A percentile compares a stretch with the other conserved stretches of the same genome.
Conservation (phyloP, 1,140 invertebrate genomes). For the Tenebrio molitor region DNA sequence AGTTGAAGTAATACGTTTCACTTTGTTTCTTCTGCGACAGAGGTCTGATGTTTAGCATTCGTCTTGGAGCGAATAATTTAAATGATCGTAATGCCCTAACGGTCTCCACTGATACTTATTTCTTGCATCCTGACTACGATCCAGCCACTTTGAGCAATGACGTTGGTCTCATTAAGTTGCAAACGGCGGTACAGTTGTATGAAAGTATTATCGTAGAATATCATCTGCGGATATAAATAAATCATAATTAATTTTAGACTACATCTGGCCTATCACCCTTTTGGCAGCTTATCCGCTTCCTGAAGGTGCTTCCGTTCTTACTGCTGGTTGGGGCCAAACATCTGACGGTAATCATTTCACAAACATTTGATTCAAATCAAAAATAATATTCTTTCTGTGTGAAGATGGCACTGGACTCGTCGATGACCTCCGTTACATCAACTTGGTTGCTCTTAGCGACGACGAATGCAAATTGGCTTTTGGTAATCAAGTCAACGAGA, state of each 20-base stretch:
- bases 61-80: not conserved
- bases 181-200: not conserved
- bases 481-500: constrained; percentile 4
- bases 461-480: constrained; percentile 16
- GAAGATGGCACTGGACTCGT: not conserved
- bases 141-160: not conserved
- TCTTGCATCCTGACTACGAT: not conserved
- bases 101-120: not conserved
- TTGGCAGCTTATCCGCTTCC: too few species aligned
- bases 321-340: too few species aligned
- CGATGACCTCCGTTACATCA: not conserved
- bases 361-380: too few species aligned
- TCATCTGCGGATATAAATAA: too few species aligned
- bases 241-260: too few species aligned
- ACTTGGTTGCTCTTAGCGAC: too few species aligned
- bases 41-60: not conserved
- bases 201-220: not conserved
- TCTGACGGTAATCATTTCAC: too few species aligned
- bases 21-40: not conserved
- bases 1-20: not conserved
- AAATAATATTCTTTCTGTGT: too few species aligned
- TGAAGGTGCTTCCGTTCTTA: too few species aligned
- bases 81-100: not conserved
- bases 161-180: not conserved
- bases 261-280: too few species aligned